phyloP scores from a whole-genome alignment of 2,797 vertebrate species.

The Miichthys miiuy region DNA sequence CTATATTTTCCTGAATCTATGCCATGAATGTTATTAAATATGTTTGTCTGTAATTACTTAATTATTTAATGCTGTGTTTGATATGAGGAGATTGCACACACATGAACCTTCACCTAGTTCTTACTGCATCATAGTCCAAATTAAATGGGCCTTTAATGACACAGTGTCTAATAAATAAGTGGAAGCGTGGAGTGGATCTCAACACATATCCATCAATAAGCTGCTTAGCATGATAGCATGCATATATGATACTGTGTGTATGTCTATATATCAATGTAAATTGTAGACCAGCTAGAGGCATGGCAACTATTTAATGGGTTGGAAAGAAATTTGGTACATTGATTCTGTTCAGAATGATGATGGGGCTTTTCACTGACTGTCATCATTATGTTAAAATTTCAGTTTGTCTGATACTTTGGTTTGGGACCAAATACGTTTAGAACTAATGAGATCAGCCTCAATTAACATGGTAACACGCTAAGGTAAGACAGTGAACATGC shows the following conservation, averaged over 20 bases:
- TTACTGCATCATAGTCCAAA: neutral
- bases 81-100: neutral
- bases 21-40: neutral
- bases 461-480: neutral
- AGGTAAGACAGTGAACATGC: neutral
- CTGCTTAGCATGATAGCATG: slow-evolving; percentile 11
- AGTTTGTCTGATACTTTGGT: neutral
- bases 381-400: neutral
- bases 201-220: slow-evolving; percentile 2
- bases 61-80: neutral
- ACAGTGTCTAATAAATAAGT: neutral
- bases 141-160: neutral
- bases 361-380: neutral
- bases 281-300: neutral
- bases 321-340: neutral
- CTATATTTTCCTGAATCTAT: neutral
- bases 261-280: neutral
- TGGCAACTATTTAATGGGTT: neutral
- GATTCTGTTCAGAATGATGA: neutral
- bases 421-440: neutral
- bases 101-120: neutral
- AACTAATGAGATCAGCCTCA: neutral
- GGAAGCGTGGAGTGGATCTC: neutral
- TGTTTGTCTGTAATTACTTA: neutral
- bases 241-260: neutral